Conservation (phyloP, 1,140 invertebrate genomes). For the Dreissena rostriformis region DNA sequence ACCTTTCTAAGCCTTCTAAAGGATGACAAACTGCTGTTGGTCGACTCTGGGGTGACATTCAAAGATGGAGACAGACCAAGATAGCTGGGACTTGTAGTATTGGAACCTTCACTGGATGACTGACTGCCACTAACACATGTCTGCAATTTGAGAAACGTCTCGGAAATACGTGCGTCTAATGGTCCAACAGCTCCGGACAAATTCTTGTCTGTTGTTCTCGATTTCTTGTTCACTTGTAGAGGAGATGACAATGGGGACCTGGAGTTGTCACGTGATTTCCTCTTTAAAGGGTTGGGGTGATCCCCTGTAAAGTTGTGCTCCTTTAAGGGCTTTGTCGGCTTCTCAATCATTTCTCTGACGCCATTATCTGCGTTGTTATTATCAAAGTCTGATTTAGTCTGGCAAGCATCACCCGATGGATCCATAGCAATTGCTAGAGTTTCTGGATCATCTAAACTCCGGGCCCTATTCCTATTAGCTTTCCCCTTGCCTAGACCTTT, state of each 20-base stretch:
- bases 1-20: neutral
- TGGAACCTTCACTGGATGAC: neutral
- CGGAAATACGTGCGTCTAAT: neutral
- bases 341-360: no score
- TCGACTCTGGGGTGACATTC: neutral
- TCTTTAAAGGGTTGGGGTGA: neutral
- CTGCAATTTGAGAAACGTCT: neutral
- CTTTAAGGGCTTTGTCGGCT: no score
- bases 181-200: neutral
- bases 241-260: neutral
- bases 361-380: neutral
- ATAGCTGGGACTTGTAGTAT: neutral
- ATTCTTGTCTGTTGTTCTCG: neutral
- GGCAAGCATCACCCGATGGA: constrained; percentile 20
- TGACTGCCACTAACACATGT: neutral
- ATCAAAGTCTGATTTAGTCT: neutral
- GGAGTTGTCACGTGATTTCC: neutral
- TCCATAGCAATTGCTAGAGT: constrained; percentile 2
- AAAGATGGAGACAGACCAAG: neutral
- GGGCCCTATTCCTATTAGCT: neutral
- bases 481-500: neutral
- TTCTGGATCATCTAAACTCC: neutral
- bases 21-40: neutral
- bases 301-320: neutral
- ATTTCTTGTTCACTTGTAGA: neutral